Conservation (phyloP, 2,113 vertebrate species). For the Vulpes ferrilata region DNA sequence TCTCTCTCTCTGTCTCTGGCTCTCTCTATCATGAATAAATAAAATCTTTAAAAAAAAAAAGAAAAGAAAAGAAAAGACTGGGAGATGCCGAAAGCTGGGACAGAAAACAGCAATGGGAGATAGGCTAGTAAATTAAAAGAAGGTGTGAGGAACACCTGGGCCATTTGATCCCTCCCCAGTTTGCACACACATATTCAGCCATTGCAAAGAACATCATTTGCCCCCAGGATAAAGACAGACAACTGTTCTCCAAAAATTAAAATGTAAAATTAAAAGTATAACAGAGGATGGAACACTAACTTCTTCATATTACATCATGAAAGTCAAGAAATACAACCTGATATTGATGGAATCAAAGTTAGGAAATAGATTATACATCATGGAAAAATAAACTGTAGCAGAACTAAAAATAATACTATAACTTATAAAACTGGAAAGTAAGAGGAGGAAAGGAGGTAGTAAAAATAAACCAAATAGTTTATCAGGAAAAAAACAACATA, state of each 20-base stretch:
- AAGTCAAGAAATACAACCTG: conserved; percentile 42
- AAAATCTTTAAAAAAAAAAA: too few relatives aligned
- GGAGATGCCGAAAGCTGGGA: conserved; percentile 3
- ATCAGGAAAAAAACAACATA: conserved; percentile 7
- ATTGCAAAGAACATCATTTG: conserved; percentile 28
- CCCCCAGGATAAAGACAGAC: neutral
- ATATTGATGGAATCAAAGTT: conserved; percentile 49
- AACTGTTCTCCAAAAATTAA: conserved; percentile 45
- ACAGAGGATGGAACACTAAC: neutral
- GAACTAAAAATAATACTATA: conserved; percentile 49
- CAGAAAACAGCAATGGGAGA: neutral
- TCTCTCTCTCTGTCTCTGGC: too few relatives aligned
- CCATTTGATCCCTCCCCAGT: neutral
- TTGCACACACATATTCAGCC: neutral
- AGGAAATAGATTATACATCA: neutral
- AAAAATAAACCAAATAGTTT: conserved; percentile 46
- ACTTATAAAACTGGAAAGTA: conserved; percentile 33
- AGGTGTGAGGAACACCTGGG: conserved; percentile 32
- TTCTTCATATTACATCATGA: conserved; percentile 15
- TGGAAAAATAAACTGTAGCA: conserved; percentile 18
- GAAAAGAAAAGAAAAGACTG: neutral
- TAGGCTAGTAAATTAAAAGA: neutral
- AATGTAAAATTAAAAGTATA: conserved; percentile 44
- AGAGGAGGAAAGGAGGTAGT: neutral
- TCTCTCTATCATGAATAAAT: too few relatives aligned